A percentile compares a stretch with the other conserved stretches of the same genome.
Conservation (phyloP, 2,797 vertebrate species). For the Aplochiton taeniatus region DNA sequence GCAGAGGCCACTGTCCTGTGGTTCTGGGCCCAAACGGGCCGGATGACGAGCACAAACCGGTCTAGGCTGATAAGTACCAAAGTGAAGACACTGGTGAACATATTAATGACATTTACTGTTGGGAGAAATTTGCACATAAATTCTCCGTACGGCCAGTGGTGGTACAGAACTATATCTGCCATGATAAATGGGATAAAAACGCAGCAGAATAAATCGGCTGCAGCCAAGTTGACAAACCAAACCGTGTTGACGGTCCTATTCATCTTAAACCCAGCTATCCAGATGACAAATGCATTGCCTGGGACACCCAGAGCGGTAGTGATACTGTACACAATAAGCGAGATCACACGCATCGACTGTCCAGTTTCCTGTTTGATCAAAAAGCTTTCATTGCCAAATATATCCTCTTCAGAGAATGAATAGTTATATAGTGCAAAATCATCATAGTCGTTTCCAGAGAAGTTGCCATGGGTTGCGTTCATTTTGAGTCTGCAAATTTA, state of each 20-base stretch:
- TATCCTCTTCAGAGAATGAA: background rate
- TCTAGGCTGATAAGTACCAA: slow-evolving; percentile 77
- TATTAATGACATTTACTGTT: slow-evolving; percentile 74
- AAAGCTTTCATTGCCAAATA: background rate
- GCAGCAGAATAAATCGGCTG: slow-evolving; percentile 80
- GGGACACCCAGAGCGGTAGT: slow-evolving; percentile 73
- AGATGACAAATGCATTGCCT: slow-evolving; percentile 80
- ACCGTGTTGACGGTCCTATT: slow-evolving; percentile 73
- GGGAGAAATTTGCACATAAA: slow-evolving; percentile 79
- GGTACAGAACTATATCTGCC: slow-evolving; percentile 60
- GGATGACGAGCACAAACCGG: slow-evolving; percentile 74
- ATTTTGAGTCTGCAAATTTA: background rate
- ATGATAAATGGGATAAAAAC: slow-evolving; percentile 74
- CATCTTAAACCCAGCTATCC: slow-evolving; percentile 80
- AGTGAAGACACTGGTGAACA: slow-evolving; percentile 83
- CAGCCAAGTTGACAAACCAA: slow-evolving; percentile 82
- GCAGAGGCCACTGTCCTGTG: slow-evolving; percentile 62
- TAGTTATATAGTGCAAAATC: fast-evolving
- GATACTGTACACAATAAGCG: slow-evolving; percentile 62
- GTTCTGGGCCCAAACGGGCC: slow-evolving; percentile 83
- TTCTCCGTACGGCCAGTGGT: slow-evolving; percentile 74
- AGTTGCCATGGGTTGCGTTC: background rate
- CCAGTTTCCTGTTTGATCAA: background rate
- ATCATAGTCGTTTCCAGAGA: background rate
- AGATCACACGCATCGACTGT: slow-evolving; percentile 28